Percentiles rank a stretch among this genome's conserved stretches.
Evolutionary conservation across 2,797 vertebrate genomes (phyloP).

Genomic region (Myotis myotis): DNA sequence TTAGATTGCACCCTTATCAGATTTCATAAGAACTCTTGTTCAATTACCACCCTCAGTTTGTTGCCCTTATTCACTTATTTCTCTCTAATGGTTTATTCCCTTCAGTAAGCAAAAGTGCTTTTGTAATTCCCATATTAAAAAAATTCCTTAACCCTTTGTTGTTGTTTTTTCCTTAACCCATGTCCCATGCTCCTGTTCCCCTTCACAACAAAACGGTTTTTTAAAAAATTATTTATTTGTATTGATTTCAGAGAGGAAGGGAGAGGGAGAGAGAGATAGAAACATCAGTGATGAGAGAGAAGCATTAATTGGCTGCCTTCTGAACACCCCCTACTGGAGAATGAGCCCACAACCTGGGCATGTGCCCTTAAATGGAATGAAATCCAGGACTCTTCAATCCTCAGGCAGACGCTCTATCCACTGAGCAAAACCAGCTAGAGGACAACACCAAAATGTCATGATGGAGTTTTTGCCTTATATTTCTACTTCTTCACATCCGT

Average conservation of each 20-base stretch:
- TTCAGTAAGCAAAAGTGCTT: not conserved
- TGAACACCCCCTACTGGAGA: too few relatives aligned
- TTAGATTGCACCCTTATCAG: not conserved
- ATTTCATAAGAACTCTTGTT: not conserved
- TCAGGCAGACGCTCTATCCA: too few relatives aligned
- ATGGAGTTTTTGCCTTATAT: not conserved
- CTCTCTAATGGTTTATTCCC: not conserved
- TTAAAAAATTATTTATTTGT: too few relatives aligned
- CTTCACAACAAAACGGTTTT: not conserved
- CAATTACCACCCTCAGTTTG: not conserved
- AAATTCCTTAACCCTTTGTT: not conserved
- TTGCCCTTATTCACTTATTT: not conserved
- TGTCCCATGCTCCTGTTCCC: not conserved
- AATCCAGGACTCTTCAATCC: too few relatives aligned
- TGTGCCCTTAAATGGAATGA: too few relatives aligned
- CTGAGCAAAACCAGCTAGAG: too few relatives aligned
- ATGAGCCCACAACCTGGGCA: too few relatives aligned
- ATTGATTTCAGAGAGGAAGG: too few relatives aligned
- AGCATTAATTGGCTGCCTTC: too few relatives aligned
- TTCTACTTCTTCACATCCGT: not conserved
- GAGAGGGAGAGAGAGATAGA: too few relatives aligned
- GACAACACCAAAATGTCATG: not conserved
- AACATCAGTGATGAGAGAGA: too few relatives aligned
- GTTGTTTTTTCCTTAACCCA: not conserved
- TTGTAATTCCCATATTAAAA: not conserved